These are phyloP conservation scores for Salvelinus alpinus DNA, from an alignment of 2,113 vertebrate species.

Conservation along the genomic window DNA sequence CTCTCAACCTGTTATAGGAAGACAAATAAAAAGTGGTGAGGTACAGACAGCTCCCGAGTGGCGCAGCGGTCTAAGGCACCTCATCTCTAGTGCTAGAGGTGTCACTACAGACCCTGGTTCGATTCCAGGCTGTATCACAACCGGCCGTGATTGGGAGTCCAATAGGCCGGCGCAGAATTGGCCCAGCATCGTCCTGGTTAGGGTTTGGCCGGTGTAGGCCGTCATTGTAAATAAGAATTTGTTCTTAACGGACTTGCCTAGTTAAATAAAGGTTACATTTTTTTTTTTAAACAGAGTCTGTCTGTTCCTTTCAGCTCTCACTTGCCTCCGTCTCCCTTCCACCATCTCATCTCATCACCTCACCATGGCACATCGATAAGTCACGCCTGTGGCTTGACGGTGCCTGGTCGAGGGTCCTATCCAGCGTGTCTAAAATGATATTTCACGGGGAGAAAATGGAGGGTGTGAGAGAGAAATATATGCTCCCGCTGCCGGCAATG, in stretches of 20 bases:
- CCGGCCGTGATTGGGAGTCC: too few species aligned
- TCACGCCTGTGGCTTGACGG: constrained; percentile 18
- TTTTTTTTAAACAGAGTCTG: too few species aligned
- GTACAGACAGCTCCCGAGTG: not conserved
- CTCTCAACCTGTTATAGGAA: not conserved
- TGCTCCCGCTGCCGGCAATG: not conserved
- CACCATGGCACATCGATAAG: constrained; percentile 10
- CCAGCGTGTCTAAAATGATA: constrained; percentile 32
- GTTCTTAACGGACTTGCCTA: too few species aligned
- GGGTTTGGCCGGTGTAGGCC: too few species aligned
- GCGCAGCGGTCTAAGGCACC: too few species aligned
- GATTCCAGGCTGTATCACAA: too few species aligned
- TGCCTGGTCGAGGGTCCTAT: constrained; percentile 7
- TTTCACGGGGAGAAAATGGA: constrained; percentile 33
- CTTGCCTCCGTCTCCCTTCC: not conserved
- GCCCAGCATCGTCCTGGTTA: too few species aligned
- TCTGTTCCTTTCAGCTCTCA: not conserved
- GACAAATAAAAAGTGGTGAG: not conserved
- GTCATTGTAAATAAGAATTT: too few species aligned
- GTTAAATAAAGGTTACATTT: too few species aligned
- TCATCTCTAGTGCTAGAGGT: too few species aligned
- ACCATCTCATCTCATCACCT: constrained; percentile 27
- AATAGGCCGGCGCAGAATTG: too few species aligned
- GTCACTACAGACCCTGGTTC: too few species aligned
- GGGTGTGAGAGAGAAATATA: constrained; percentile 6